phyloP scores from a whole-genome alignment of 2,113 vertebrate species.

The Sceloporus tristichus region DNA sequence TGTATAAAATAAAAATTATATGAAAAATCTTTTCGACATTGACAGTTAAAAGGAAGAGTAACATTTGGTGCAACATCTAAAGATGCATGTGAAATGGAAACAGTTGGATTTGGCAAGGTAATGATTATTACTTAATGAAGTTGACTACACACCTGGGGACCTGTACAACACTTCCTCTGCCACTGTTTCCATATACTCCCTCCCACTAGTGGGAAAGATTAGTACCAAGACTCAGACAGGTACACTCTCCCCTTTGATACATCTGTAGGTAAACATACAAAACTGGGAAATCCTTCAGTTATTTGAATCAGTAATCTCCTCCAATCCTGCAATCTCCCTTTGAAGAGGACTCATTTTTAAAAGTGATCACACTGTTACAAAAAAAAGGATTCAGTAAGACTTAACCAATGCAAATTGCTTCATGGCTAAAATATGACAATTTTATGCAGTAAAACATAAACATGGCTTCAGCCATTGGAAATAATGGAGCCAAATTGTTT shows the following conservation, averaged over 20 bases:
- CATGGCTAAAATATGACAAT: not conserved
- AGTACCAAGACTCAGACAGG: not conserved
- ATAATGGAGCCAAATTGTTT: slow-evolving; percentile 13
- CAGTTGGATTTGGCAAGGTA: not conserved
- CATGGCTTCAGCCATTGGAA: not conserved
- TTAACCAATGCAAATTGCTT: not conserved
- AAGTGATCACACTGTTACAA: not conserved
- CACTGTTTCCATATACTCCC: not conserved
- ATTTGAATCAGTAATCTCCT: not conserved
- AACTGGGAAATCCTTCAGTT: not conserved
- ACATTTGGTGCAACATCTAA: not conserved
- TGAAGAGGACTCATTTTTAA: not conserved
- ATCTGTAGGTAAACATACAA: not conserved
- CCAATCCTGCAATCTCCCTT: not conserved
- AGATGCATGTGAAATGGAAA: not conserved
- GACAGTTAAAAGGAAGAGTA: not conserved
- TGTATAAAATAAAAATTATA: slow-evolving; percentile 21
- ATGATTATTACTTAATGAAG: not conserved
- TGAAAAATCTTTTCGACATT: not conserved
- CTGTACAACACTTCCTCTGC: not conserved
- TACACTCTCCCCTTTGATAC: not conserved
- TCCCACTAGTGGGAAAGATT: not conserved
- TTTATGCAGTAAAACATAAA: slow-evolving; percentile 2
- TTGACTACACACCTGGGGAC: not conserved
- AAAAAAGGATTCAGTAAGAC: not conserved